Percentiles rank a stretch among this genome's conserved stretches.
Conservation (phyloP, 2,113 vertebrate species). For the Sprattus sprattus region DNA sequence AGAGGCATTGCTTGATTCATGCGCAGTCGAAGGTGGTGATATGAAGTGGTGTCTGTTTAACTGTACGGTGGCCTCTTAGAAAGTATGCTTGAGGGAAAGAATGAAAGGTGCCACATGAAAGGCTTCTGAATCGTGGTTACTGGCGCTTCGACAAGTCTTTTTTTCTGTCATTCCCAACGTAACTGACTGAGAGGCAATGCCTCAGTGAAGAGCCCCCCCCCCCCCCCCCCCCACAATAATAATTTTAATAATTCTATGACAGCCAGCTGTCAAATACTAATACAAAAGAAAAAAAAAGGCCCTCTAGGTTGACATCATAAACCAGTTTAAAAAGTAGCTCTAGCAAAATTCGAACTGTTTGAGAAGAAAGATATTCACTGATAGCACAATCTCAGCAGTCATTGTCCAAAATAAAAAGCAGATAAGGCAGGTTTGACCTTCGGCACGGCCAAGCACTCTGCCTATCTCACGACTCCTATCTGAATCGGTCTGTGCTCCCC, state of each 20-base stretch:
- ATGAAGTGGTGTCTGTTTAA: background rate
- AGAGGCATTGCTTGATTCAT: background rate
- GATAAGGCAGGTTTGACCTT: conserved; percentile 19
- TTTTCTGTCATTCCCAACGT: background rate
- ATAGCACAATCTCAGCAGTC: background rate
- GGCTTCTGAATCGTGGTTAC: background rate
- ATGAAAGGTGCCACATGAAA: background rate
- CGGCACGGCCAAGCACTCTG: background rate
- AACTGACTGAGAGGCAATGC: background rate
- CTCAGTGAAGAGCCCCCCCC: too few species aligned
- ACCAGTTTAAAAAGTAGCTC: background rate
- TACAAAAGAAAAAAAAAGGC: background rate
- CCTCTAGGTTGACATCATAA: background rate
- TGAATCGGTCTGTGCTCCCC: conserved; percentile 1
- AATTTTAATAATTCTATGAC: background rate
- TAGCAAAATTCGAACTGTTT: background rate
- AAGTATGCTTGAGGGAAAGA: background rate
- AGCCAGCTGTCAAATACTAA: background rate
- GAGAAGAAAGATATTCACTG: conserved; percentile 11
- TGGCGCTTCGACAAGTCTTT: background rate
- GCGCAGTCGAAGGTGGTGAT: background rate
- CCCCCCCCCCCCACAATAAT: too few species aligned
- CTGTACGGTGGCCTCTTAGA: background rate
- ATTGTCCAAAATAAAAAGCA: background rate
- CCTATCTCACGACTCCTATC: too few species aligned